Conservation (phyloP, 2,888 invertebrate genomes). For the Macroteleia sp. region DNA sequence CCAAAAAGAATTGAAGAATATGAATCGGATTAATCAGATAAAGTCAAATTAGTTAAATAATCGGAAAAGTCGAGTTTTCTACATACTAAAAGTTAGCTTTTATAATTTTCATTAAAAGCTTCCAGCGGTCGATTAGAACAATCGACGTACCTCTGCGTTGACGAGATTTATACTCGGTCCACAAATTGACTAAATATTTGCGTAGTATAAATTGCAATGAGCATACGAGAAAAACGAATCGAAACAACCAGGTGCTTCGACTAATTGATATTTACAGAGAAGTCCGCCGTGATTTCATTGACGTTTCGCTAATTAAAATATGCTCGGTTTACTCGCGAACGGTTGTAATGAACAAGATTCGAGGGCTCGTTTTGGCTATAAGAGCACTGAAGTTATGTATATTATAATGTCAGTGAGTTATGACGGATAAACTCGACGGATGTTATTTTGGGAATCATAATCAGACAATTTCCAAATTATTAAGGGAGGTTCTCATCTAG, state of each 20-base stretch:
- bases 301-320: slow-evolving; percentile 75
- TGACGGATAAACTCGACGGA: too few relatives aligned
- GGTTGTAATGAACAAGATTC: slow-evolving; percentile 57
- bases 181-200: slow-evolving; percentile 72
- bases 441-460: too few relatives aligned
- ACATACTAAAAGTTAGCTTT: slow-evolving; percentile 30
- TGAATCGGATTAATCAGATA: too few relatives aligned
- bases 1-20: too few relatives aligned
- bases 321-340: slow-evolving; percentile 49
- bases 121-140: slow-evolving; percentile 38
- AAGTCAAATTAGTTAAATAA: too few relatives aligned
- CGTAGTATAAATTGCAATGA: slow-evolving; percentile 65
- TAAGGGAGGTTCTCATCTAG: too few relatives aligned
- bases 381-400: too few relatives aligned
- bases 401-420: too few relatives aligned
- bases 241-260: slow-evolving; percentile 68
- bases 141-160: slow-evolving; percentile 14
- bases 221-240: slow-evolving; percentile 45
- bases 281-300: slow-evolving; percentile 69
- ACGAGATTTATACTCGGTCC: slow-evolving; percentile 37
- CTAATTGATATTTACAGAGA: slow-evolving; percentile 75
- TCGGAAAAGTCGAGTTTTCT: not conserved
- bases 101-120: slow-evolving; percentile 35
- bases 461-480: too few relatives aligned
- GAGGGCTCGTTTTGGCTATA: too few relatives aligned